Percentiles rank a stretch among this genome's conserved stretches.
Conservation (phyloP, 2,888 invertebrate species). For the Lasiommata megera region DNA sequence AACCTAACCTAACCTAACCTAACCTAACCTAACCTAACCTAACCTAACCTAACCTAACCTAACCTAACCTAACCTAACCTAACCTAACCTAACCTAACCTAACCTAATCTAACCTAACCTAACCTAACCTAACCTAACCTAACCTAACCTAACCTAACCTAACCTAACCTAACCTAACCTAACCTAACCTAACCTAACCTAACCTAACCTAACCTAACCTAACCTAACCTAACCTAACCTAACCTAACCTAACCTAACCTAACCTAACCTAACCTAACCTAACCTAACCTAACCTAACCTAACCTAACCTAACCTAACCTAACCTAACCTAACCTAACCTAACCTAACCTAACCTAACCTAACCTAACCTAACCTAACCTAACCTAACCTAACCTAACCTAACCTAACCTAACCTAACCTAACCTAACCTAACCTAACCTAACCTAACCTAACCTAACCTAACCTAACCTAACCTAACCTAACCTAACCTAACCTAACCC, state of each 20-base stretch:
- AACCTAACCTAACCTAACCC: slow-evolving; percentile 40
- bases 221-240: slow-evolving; percentile 33
- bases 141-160: slow-evolving; percentile 33
- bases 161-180: slow-evolving; percentile 34
- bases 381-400: slow-evolving; percentile 40
- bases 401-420: slow-evolving; percentile 39
- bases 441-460: slow-evolving; percentile 41
- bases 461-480: slow-evolving; percentile 43
- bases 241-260: slow-evolving; percentile 34
- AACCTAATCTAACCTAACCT: slow-evolving; percentile 34
- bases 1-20: slow-evolving; percentile 33
- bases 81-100: slow-evolving; percentile 32
- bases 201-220: slow-evolving; percentile 35
- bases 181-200: slow-evolving; percentile 32
- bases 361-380: slow-evolving; percentile 39
- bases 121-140: slow-evolving; percentile 33
- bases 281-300: slow-evolving; percentile 35
- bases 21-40: slow-evolving; percentile 33
- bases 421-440: slow-evolving; percentile 39
- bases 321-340: slow-evolving; percentile 41
- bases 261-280: slow-evolving; percentile 33
- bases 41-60: slow-evolving; percentile 33
- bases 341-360: slow-evolving; percentile 38
- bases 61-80: slow-evolving; percentile 32
- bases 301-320: slow-evolving; percentile 38